Evolutionary conservation across 2,797 vertebrate genomes (phyloP), one percentile per base, ranked within the genome.

Genomic region (Sebastiscus tertius): DNA sequence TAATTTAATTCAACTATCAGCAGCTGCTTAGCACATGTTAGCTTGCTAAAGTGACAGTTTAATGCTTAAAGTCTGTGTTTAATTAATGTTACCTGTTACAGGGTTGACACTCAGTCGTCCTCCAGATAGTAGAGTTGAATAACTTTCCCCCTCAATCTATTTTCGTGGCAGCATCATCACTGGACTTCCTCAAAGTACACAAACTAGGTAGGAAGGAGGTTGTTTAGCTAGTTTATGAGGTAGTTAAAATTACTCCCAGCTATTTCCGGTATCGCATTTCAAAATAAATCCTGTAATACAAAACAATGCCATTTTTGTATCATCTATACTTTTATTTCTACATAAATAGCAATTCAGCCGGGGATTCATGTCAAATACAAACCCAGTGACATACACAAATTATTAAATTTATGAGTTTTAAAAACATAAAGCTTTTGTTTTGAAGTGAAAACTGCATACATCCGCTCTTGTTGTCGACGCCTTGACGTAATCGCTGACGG

Each of bases 181-280:
- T 33, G 3, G 13, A 82, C 83, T 83, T 89, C 86, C 79, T 83
- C 76, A 62, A 71, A 82, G 66, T 36, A 13, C 46, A 72, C 46
- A 5, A 13, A 29, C 4, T 16, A 0, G 39, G 39, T 4, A 0
- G 13, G 36, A 4, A 5, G 1, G 7, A 5, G 1, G 22, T 2
- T 9, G 72, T 83, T 58, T 0, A 16, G 39, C 29, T 31, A 31
- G 39, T 39, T 14, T 39, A 4, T 42, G 16, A 64, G 66, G 3
- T 54, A 26, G 9, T 9, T 5, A 5, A n/a, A 1, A 1, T 58
- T 9, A 3, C 2, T 7, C 24, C 3, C 1, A 13, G 0, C 0
- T 0, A 27, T 0, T 64, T 86, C 88, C 84, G 64, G 58, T 3
- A 0, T 0, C 0, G 0, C 0, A 0, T 83, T 83, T 81, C 75